Base-by-base conservation (phyloP, 1,140 invertebrate genomes). In the Dreissena polymorpha region DNA sequence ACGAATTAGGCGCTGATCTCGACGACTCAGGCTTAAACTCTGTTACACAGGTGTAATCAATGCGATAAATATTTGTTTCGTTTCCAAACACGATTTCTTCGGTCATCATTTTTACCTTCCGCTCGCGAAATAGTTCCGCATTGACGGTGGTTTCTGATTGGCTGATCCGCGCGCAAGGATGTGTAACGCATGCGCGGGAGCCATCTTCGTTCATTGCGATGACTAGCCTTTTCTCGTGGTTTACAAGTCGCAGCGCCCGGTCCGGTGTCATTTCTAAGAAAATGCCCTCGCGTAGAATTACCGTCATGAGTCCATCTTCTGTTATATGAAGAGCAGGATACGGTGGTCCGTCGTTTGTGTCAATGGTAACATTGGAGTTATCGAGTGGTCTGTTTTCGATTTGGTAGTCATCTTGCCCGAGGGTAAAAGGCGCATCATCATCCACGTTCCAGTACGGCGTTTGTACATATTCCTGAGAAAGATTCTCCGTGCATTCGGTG, bases 21-120 rank as follows among this genome's bases (percentile, higher is more conserved):
- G 39, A 39, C 39, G 16, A n/a, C 57, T 2, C 57, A n/a, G 57
- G 16, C 57, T 60, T 60, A 2, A 60, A 60, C 10, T 67, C 64
- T 10, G 60, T 53, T 0, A 79, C 55, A 13, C 53, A 25, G 49
- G 21, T 79, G 49, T 79, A 49, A n/a, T 79, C 77, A 79, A 79
- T 70, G 39, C 69, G 51, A 51, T 70, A 79, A 23, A 51, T 29
- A 63, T 71, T 55, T 21, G 63, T 14, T 29, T 71, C 39, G 39
- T 79, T 79, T 13, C 77, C 77, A 55, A 79, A 79, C 13, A 63
- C 55, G 13, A 79, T 23, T n/a, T 55, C 16, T 49, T 79, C 77
- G 16, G 64, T 64, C 21, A 53, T 79, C 77, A 79, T 79, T 12
- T 29, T 57, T 0, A 68, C 77, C 10, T 55, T 23, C 23, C 77